phyloP scores from a whole-genome alignment of 2,888 invertebrate species.

The Rhogogaster chlorosoma region DNA sequence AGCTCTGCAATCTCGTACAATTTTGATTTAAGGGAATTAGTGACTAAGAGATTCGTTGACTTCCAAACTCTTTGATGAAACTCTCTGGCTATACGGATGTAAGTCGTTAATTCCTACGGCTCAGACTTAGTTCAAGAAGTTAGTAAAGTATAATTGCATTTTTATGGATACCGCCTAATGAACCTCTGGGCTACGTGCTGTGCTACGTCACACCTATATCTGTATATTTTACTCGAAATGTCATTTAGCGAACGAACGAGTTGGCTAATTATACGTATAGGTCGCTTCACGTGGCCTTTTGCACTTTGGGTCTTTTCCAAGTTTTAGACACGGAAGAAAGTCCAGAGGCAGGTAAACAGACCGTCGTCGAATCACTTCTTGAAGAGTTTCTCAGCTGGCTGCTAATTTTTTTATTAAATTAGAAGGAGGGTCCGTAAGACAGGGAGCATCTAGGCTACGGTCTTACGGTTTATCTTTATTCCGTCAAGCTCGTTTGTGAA shows the following conservation, averaged over 20 bases:
- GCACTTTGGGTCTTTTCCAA: neutral
- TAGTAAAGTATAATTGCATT: constrained; percentile 8
- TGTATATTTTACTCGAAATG: constrained; percentile 22
- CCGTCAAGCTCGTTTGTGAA: neutral
- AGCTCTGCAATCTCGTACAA: neutral
- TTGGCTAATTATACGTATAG: constrained; percentile 24
- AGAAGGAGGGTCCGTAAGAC: neutral
- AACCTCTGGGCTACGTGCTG: neutral
- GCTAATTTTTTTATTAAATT: constrained; percentile 32
- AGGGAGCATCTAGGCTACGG: neutral
- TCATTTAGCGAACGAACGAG: constrained; percentile 2
- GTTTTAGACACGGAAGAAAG: constrained; percentile 21
- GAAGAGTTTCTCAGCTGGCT: constrained; percentile 6
- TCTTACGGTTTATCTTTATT: neutral
- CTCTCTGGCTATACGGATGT: neutral
- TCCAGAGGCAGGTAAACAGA: neutral
- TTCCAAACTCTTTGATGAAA: neutral
- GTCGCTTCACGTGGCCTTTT: neutral
- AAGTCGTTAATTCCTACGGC: neutral
- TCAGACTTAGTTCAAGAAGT: neutral
- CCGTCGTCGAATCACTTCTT: neutral
- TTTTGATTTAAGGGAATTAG: neutral
- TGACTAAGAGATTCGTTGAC: neutral
- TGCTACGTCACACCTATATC: neutral
- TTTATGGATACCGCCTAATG: neutral